Percentiles rank a stretch among this genome's conserved stretches.
Conservation (phyloP, 2,888 invertebrate genomes). For the Chymomyza fuscimana region DNA sequence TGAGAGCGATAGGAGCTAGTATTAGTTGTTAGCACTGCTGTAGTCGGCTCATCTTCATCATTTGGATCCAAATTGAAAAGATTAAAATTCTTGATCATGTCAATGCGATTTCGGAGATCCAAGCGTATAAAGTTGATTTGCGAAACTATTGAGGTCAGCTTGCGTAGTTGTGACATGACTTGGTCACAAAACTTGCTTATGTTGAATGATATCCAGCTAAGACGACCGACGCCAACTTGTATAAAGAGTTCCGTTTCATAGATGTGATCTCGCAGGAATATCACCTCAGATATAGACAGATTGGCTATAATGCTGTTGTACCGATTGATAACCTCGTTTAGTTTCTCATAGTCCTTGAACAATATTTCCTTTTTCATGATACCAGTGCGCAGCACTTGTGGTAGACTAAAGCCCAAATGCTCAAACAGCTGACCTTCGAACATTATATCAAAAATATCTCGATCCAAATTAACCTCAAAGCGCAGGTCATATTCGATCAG, state of each 20-base stretch:
- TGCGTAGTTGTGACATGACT: conserved; percentile 83
- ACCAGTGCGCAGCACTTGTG: conserved; percentile 81
- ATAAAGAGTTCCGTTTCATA: conserved; percentile 87
- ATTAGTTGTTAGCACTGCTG: neutral
- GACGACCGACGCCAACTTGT: conserved; percentile 89
- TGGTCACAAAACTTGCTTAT: conserved; percentile 86
- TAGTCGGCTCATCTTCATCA: neutral
- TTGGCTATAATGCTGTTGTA: conserved; percentile 85
- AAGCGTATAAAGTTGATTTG: conserved; percentile 86
- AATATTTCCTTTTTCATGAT: conserved; percentile 81
- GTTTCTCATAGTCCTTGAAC: conserved; percentile 84
- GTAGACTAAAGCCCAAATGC: conserved; percentile 83
- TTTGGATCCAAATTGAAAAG: conserved; percentile 76
- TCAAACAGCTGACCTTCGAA: conserved; percentile 89
- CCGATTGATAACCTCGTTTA: conserved; percentile 82
- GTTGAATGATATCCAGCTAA: conserved; percentile 92
- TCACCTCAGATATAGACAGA: conserved; percentile 86
- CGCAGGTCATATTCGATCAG: conserved; percentile 85
- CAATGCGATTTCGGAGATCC: conserved; percentile 83
- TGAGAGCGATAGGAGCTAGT: neutral
- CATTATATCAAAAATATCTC: conserved; percentile 84
- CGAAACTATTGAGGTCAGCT: conserved; percentile 83
- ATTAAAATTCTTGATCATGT: conserved; percentile 82
- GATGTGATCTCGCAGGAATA: conserved; percentile 85
- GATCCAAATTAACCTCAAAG: conserved; percentile 84